phyloP scores from a whole-genome alignment of 2,888 invertebrate species.

The Pediacus dermestoides region DNA sequence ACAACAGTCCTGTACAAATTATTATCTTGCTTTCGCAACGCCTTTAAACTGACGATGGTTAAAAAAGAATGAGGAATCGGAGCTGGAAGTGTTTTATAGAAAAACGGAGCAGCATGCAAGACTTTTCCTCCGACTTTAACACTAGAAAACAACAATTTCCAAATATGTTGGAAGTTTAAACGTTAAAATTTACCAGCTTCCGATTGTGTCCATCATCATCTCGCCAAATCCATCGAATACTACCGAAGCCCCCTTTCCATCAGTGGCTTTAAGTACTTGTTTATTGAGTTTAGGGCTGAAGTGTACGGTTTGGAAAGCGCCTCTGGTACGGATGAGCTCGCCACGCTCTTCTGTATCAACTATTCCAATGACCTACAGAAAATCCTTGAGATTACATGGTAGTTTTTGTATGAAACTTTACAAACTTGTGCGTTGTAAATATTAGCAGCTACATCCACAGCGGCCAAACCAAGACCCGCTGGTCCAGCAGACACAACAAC shows the following conservation, averaged over 20 bases:
- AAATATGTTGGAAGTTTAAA: background rate
- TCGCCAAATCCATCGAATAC: constrained; percentile 65
- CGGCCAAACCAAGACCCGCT: constrained; percentile 62
- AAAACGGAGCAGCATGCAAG: constrained; percentile 38
- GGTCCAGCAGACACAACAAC: constrained; percentile 64
- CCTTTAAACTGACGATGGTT: constrained; percentile 39
- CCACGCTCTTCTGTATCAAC: constrained; percentile 61
- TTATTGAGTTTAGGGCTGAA: constrained; percentile 55
- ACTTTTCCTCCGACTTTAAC: constrained; percentile 54
- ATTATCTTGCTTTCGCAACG: constrained; percentile 49
- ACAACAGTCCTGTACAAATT: constrained; percentile 53
- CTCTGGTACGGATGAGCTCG: constrained; percentile 56
- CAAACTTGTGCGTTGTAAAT: constrained; percentile 57
- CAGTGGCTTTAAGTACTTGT: constrained; percentile 56
- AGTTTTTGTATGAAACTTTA: constrained; percentile 8
- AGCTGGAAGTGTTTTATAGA: constrained; percentile 35
- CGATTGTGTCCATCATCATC: constrained; percentile 55
- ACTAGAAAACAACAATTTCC: constrained; percentile 44
- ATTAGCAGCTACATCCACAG: constrained; percentile 66
- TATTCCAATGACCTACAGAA: constrained; percentile 63
- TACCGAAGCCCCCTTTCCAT: constrained; percentile 59
- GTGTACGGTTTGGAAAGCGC: constrained; percentile 62
- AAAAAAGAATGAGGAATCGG: constrained; percentile 40
- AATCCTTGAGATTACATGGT: no score
- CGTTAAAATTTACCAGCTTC: constrained; percentile 54